Conservation (phyloP, 2,888 invertebrate genomes). For the Lasioglossum pauxillum region DNA sequence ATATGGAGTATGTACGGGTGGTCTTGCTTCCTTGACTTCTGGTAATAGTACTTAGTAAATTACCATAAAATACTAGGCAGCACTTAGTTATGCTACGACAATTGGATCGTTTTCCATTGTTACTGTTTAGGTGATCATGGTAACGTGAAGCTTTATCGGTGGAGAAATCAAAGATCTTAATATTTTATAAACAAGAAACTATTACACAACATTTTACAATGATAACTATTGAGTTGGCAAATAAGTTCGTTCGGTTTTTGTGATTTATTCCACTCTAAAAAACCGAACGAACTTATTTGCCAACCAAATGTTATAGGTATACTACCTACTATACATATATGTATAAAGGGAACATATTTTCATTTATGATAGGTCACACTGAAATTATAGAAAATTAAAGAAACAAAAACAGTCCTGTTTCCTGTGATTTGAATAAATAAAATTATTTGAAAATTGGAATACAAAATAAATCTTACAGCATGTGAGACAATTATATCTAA, state of each 20-base stretch:
- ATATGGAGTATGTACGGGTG: background rate
- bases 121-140: background rate
- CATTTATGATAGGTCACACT: background rate
- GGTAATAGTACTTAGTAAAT: conserved; percentile 4
- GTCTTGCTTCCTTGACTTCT: background rate
- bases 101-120: background rate
- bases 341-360: too few relatives aligned
- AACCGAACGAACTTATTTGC: too few relatives aligned
- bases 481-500: background rate
- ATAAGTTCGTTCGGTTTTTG: too few relatives aligned
- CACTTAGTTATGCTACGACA: background rate
- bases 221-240: too few relatives aligned
- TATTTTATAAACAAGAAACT: background rate
- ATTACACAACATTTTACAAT: background rate
- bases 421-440: background rate
- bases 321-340: too few relatives aligned
- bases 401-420: background rate
- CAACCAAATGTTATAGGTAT: too few relatives aligned
- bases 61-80: background rate
- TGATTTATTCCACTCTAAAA: too few relatives aligned
- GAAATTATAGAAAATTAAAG: background rate
- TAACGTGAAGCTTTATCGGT: background rate
- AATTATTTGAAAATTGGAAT: background rate
- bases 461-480: background rate
- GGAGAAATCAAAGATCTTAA: too few relatives aligned